phyloP scores from a whole-genome alignment of 2,113 vertebrate genomes.

The Mustela lutreola region DNA sequence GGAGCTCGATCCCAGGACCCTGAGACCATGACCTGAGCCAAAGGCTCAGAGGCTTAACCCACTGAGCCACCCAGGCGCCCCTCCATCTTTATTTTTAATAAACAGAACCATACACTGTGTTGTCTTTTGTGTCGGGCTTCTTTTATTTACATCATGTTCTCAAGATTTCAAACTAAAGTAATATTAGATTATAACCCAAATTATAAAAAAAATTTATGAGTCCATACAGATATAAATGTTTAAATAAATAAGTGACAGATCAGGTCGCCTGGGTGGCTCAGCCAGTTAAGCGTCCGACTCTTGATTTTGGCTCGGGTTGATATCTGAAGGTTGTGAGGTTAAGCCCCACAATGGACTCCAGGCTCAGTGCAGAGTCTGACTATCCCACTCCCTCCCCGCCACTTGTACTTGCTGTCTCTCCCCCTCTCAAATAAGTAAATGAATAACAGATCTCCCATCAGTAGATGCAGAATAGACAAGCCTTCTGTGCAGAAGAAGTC shows the following conservation, averaged over 20 bases:
- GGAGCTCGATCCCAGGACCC: too few relatives aligned
- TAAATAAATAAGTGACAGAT: neutral
- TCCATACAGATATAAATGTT: neutral
- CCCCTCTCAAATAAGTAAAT: neutral
- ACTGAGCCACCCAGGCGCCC: too few relatives aligned
- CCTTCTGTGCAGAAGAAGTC: neutral
- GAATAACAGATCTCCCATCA: neutral
- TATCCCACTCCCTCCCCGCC: neutral
- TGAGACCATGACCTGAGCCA: too few relatives aligned
- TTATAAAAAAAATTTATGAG: neutral
- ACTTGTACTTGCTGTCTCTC: neutral
- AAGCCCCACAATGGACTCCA: neutral
- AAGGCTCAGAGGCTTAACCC: too few relatives aligned
- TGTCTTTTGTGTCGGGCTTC: neutral
- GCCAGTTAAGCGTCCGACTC: too few relatives aligned
- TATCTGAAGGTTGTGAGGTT: neutral
- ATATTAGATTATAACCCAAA: neutral
- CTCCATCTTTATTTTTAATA: constrained; percentile 8
- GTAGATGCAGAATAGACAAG: neutral
- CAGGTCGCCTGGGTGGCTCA: too few relatives aligned
- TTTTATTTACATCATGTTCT: constrained; percentile 7
- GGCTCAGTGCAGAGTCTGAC: neutral
- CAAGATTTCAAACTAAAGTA: neutral
- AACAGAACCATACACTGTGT: neutral
- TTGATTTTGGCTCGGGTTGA: too few relatives aligned